A percentile compares a stretch with the other conserved stretches of the same genome.
Conservation (phyloP, 1,140 invertebrate genomes). For the Ostrea denselamellosa region DNA sequence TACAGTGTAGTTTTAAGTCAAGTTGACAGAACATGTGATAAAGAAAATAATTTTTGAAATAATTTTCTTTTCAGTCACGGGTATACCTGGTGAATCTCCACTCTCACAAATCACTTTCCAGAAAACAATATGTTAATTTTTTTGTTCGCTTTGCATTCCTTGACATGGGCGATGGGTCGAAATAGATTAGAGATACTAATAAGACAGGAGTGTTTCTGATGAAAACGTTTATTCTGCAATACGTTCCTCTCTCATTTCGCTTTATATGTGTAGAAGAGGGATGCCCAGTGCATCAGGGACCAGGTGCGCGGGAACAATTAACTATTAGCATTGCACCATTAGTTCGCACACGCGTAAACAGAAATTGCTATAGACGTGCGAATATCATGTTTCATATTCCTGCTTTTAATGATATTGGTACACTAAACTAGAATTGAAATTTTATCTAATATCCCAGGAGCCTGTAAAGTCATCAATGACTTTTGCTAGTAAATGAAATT, state of each 20-base stretch:
- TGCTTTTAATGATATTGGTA: no score
- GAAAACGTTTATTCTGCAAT: neutral
- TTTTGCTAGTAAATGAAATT: neutral
- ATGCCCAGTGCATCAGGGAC: neutral
- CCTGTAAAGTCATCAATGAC: no score
- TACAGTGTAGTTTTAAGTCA: no score
- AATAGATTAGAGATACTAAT: neutral
- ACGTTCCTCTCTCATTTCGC: neutral
- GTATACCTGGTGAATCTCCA: no score
- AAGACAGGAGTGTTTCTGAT: neutral
- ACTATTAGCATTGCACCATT: neutral
- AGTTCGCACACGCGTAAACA: neutral
- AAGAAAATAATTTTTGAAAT: no score
- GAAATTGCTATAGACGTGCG: no score
- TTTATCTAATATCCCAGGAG: no score
- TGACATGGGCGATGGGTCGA: neutral
- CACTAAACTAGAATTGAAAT: no score
- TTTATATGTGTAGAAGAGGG: neutral
- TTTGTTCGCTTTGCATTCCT: neutral
- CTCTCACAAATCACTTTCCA: no score
- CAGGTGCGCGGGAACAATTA: neutral
- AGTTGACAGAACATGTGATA: no score
- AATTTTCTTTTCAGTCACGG: no score
- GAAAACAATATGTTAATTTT: neutral
- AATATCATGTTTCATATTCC: no score